Evolutionary conservation across 2,113 vertebrate species (phyloP).

Genomic region (Pseudonaja textilis): DNA sequence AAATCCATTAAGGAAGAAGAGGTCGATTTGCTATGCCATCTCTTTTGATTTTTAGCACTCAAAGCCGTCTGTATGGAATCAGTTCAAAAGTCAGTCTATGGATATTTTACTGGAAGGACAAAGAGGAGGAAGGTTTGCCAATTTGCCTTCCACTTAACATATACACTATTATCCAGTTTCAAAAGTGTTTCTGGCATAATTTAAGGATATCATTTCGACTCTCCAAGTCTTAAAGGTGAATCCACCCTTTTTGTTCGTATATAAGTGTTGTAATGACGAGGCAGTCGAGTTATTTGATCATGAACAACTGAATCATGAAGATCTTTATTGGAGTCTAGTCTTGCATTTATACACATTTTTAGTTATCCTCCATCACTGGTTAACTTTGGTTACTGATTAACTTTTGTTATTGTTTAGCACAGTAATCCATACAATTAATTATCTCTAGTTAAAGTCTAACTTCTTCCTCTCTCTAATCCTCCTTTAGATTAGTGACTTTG

Average conservation of each 20-base stretch:
- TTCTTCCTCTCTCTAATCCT: too few species aligned
- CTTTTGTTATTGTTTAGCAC: too few species aligned
- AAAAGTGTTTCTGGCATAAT: not conserved
- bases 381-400: too few species aligned
- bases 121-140: not conserved
- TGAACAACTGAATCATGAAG: too few species aligned
- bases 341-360: too few species aligned
- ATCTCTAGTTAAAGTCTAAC: too few species aligned
- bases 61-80: not conserved
- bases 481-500: too few species aligned
- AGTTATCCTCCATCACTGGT: too few species aligned
- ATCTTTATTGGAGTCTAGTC: too few species aligned
- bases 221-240: not conserved
- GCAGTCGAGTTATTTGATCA: too few species aligned
- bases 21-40: not conserved
- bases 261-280: not conserved
- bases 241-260: not conserved
- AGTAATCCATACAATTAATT: too few species aligned
- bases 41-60: not conserved
- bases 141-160: not conserved
- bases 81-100: not conserved
- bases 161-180: not conserved
- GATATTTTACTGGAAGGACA: not conserved
- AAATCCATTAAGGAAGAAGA: not conserved
- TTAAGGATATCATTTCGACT: not conserved